Conservation (phyloP, 2,888 invertebrate genomes). For the Sphinx pinastri region DNA sequence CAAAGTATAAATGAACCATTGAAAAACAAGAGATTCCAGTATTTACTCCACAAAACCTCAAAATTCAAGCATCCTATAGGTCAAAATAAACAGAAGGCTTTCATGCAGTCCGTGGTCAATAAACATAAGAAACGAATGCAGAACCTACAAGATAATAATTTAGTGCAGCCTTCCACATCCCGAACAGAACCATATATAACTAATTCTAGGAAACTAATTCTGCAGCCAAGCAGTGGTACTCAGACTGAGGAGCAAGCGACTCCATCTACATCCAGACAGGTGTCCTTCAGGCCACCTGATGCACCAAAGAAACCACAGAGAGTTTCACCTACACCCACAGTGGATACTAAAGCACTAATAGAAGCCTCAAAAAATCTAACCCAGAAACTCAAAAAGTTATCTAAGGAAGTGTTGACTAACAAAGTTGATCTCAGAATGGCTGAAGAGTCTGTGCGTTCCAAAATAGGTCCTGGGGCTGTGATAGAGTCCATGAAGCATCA, state of each 20-base stretch:
- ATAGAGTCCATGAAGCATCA: conserved; percentile 97
- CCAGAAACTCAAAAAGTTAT: conserved; percentile 94
- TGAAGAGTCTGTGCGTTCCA: conserved; percentile 78
- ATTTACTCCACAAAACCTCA: conserved; percentile 79
- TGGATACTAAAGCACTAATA: conserved; percentile 90
- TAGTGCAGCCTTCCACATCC: conserved; percentile 74
- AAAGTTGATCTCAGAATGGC: conserved; percentile 80
- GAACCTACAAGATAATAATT: conserved; percentile 60
- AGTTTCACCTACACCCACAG: conserved; percentile 68
- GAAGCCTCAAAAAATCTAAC: conserved; percentile 96
- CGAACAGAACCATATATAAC: conserved; percentile 70
- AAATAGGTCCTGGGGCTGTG: conserved; percentile 87
- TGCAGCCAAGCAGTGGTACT: conserved; percentile 64
- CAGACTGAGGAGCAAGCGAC: conserved; percentile 58
- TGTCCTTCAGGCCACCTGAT: conserved; percentile 65
- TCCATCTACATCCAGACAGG: conserved; percentile 73
- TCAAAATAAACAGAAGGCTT: conserved; percentile 79
- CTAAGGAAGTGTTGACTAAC: conserved; percentile 93
- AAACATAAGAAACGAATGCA: conserved; percentile 80
- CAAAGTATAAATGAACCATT: conserved; percentile 77
- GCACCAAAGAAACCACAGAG: conserved; percentile 69
- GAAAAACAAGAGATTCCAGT: conserved; percentile 80
- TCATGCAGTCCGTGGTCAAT: conserved; percentile 80
- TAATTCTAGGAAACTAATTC: conserved; percentile 66
- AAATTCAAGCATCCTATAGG: conserved; percentile 80